Evolutionary conservation across 2,113 vertebrate species (phyloP).

Genomic region (Tragelaphus scriptus): DNA sequence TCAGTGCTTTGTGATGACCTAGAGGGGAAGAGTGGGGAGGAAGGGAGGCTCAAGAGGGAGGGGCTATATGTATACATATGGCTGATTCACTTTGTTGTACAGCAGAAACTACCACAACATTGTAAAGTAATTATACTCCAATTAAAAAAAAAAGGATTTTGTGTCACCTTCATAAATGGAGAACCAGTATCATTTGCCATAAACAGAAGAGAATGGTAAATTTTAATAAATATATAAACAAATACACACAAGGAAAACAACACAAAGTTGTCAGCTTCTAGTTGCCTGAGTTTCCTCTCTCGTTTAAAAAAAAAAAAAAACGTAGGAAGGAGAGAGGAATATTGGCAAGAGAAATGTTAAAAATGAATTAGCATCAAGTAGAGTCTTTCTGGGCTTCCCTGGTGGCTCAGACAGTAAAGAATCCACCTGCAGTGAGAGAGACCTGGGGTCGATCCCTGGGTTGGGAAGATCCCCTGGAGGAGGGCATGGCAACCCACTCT

Average conservation of each 20-base stretch:
- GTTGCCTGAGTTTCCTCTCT: neutral
- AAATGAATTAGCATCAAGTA: accelerated
- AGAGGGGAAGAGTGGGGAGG: neutral
- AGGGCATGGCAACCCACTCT: neutral
- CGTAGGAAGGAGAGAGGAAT: neutral
- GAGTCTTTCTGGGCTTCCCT: neutral
- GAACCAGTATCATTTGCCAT: neutral
- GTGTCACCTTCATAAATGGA: neutral
- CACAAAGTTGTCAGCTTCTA: neutral
- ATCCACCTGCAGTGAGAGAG: neutral
- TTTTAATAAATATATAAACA: neutral
- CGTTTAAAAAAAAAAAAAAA: neutral
- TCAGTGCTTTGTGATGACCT: neutral
- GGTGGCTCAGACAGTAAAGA: neutral
- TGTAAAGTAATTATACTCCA: neutral
- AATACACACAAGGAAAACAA: neutral
- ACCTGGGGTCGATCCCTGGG: neutral
- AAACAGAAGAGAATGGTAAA: neutral
- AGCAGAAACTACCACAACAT: neutral
- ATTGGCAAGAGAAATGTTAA: neutral
- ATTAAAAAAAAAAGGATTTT: neutral
- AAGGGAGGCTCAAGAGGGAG: neutral
- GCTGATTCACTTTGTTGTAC: neutral
- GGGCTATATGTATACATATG: neutral
- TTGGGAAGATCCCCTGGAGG: neutral